Percentiles rank a stretch among this genome's conserved stretches.
phyloP scores from a whole-genome alignment of 2,888 invertebrate genomes.

The Cryptosula pallasiana region DNA sequence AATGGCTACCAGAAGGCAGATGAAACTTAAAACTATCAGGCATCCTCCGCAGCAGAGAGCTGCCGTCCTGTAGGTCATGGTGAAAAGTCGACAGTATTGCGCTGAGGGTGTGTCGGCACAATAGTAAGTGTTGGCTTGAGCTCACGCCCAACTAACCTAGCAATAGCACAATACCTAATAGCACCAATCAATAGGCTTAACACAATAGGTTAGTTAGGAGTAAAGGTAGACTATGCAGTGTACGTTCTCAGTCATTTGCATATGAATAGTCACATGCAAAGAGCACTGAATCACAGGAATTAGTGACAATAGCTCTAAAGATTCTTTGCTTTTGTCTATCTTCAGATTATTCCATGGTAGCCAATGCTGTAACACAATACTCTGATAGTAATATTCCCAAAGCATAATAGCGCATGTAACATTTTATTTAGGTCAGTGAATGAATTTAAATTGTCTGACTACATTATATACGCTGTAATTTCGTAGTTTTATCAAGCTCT shows the following conservation, averaged over 20 bases:
- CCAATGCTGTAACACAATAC: too few species aligned
- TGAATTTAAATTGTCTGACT: too few species aligned
- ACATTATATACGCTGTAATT: too few species aligned
- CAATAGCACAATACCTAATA: background rate
- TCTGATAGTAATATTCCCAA: too few species aligned
- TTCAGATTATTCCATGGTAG: too few species aligned
- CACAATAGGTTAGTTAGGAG: too few species aligned
- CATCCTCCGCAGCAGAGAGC: background rate
- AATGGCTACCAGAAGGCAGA: background rate
- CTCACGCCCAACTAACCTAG: background rate
- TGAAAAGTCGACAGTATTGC: background rate
- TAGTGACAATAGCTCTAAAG: too few species aligned
- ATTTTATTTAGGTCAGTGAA: too few species aligned
- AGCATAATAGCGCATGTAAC: too few species aligned
- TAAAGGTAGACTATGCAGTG: too few species aligned
- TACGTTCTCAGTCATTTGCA: constrained; percentile 4
- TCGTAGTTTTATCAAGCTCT: too few species aligned
- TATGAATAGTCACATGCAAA: constrained; percentile 15
- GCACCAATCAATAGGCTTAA: background rate
- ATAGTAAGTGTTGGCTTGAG: background rate
- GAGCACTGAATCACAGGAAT: background rate
- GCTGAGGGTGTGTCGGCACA: background rate
- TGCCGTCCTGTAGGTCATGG: constrained; percentile 1
- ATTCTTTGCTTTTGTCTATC: too few species aligned
- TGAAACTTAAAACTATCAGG: background rate